Percentiles rank a stretch among this genome's conserved stretches.
Conservation (phyloP, 2,888 invertebrate genomes). For the Pilophorus perplexus region DNA sequence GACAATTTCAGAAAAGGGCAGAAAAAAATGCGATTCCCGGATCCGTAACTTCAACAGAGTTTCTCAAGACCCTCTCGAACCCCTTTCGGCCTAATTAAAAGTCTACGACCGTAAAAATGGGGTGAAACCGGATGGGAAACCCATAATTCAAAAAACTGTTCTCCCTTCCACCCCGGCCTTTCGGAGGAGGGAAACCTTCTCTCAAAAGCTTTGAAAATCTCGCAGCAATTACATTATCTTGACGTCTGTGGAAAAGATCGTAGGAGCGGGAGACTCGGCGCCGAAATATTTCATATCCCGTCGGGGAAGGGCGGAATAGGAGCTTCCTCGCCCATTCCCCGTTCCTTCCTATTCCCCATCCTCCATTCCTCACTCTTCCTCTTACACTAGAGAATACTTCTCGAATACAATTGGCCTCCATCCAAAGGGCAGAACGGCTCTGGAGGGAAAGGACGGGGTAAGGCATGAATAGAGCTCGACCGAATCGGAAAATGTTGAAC, state of each 20-base stretch:
- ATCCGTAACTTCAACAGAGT: background rate
- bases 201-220: conserved; percentile 37
- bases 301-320: conserved; percentile 25
- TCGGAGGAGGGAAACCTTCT: conserved; percentile 13
- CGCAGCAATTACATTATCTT: conserved; percentile 43
- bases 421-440: conserved; percentile 2
- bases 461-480: background rate
- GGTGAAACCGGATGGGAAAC: conserved; percentile 25
- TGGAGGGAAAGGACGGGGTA: background rate
- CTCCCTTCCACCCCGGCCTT: conserved; percentile 2
- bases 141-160: conserved; percentile 28
- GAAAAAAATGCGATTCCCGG: too few relatives aligned
- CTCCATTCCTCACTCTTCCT: background rate
- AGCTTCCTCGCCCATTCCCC: background rate
- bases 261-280: conserved; percentile 27
- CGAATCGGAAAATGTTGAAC: conserved; percentile 34
- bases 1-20: too few relatives aligned
- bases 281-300: conserved; percentile 40
- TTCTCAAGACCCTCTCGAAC: background rate
- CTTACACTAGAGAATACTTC: conserved; percentile 9
- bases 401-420: conserved; percentile 36
- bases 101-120: conserved; percentile 7
- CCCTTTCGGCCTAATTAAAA: conserved; percentile 25
- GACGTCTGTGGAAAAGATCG: conserved; percentile 40
- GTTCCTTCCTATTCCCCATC: background rate